These are phyloP conservation scores for Orthosia gracilis DNA, from an alignment of 2,888 invertebrate genomes.

Conservation along the genomic window DNA sequence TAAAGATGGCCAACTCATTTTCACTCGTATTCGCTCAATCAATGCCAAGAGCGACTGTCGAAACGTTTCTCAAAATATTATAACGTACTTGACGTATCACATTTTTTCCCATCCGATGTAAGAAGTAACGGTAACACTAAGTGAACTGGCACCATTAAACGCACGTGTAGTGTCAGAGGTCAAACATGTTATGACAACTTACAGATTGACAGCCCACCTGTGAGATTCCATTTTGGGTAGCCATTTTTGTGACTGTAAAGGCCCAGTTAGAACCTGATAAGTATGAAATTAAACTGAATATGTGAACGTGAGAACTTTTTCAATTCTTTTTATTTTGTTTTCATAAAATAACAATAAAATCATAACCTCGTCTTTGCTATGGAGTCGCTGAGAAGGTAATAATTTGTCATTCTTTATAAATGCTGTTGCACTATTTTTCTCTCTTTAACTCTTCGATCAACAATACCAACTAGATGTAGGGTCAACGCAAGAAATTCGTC, in stretches of 20 bases:
- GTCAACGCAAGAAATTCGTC: too few species aligned
- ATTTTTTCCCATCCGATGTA: not conserved
- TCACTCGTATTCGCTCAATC: slow-evolving; percentile 11
- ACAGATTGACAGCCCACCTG: slow-evolving; percentile 31
- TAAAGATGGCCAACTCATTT: not conserved
- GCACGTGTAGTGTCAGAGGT: slow-evolving; percentile 37
- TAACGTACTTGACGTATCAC: not conserved
- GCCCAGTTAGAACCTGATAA: too few species aligned
- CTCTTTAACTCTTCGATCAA: not conserved
- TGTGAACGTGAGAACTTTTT: not conserved
- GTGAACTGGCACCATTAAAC: slow-evolving; percentile 40
- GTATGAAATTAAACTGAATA: too few species aligned
- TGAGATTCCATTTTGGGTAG: not conserved
- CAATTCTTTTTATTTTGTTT: not conserved
- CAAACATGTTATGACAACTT: slow-evolving; percentile 12
- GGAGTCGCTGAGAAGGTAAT: too few species aligned
- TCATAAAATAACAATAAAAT: too few species aligned
- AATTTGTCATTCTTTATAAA: too few species aligned
- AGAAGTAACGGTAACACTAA: slow-evolving; percentile 40
- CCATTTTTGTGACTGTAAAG: not conserved
- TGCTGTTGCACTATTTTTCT: not conserved
- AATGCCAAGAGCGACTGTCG: not conserved
- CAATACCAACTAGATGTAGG: too few species aligned
- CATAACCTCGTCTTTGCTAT: too few species aligned
- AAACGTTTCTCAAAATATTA: slow-evolving; percentile 20